These are phyloP conservation scores for Camponotus floridanus DNA, from an alignment of 1,140 invertebrate genomes.

Conservation along the genomic window DNA sequence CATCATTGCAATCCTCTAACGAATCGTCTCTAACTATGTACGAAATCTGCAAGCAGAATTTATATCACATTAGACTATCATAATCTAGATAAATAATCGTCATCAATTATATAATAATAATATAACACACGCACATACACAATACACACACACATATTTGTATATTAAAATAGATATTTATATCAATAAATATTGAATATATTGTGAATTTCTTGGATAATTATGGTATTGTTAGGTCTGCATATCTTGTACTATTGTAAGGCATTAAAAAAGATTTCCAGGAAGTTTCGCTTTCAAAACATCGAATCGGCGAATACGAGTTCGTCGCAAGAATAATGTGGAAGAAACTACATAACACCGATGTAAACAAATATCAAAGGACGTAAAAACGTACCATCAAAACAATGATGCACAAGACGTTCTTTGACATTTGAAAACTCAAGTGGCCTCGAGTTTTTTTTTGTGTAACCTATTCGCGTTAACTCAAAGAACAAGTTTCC, in stretches of 20 bases:
- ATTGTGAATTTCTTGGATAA: neutral
- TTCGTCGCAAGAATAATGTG: neutral
- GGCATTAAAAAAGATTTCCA: neutral
- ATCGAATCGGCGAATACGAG: neutral
- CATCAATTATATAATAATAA: neutral
- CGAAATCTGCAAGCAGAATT: slow-evolving; percentile 83
- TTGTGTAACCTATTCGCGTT: neutral
- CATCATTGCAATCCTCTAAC: slow-evolving; percentile 89
- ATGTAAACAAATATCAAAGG: slow-evolving; percentile 71
- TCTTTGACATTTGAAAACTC: neutral
- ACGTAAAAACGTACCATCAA: slow-evolving; percentile 65
- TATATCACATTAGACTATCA: neutral
- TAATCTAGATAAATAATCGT: neutral
- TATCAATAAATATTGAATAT: neutral
- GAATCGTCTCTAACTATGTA: slow-evolving; percentile 82
- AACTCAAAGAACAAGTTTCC: slow-evolving; percentile 18
- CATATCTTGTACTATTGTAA: neutral
- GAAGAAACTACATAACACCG: slow-evolving; percentile 8
- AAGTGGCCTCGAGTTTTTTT: slow-evolving; percentile 47
- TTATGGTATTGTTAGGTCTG: neutral
- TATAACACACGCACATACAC: neutral
- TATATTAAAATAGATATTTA: neutral
- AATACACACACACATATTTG: neutral
- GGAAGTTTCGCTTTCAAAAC: slow-evolving; percentile 5
- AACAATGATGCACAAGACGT: slow-evolving; percentile 65